Percentiles rank a stretch among this genome's conserved stretches.
Conservation (phyloP, 2,113 vertebrate species). For the Lepisosteus osseus region DNA sequence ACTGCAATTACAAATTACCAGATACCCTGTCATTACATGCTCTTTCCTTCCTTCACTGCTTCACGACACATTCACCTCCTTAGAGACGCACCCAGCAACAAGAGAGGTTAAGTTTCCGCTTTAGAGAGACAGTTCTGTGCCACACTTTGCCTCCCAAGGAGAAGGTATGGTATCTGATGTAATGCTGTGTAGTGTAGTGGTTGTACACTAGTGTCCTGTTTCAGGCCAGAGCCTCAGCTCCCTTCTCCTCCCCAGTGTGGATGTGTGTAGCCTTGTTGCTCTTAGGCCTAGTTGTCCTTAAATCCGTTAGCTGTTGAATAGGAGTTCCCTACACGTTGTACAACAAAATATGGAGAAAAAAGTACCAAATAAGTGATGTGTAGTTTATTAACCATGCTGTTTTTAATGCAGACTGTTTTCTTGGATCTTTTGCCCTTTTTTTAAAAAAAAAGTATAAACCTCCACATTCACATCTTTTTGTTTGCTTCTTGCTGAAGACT, state of each 20-base stretch:
- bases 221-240: not conserved
- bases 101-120: slow-evolving; percentile 68
- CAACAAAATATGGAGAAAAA: not conserved
- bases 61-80: slow-evolving; percentile 14
- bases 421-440: not conserved
- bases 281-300: not conserved
- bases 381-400: not conserved
- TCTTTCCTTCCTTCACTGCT: not conserved
- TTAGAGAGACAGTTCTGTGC: slow-evolving; percentile 64
- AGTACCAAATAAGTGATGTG: no score
- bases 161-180: slow-evolving; percentile 48
- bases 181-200: no score
- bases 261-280: not conserved
- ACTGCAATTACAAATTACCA: no score
- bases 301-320: not conserved
- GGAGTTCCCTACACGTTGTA: not conserved
- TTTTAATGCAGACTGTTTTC: not conserved
- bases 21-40: slow-evolving; percentile 36
- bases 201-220: not conserved
- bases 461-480: no score
- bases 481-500: no score
- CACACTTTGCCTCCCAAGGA: slow-evolving; percentile 56
- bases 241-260: not conserved
- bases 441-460: no score
- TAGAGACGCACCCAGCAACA: slow-evolving; percentile 65